Conservation (phyloP, 2,113 vertebrate genomes). For the Thalassarche chlororhynchos region DNA sequence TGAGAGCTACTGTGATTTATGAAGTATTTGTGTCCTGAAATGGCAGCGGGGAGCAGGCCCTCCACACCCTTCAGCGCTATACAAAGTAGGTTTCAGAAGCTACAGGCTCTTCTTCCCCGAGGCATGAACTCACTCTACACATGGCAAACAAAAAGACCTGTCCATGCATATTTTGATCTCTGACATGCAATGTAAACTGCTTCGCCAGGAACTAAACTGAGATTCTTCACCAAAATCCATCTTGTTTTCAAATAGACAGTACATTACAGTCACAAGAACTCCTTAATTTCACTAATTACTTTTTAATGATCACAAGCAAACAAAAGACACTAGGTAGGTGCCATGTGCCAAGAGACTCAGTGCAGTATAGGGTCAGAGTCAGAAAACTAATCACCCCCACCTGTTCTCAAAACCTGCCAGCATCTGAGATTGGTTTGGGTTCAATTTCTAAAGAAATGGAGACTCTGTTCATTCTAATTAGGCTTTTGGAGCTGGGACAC, state of each 20-base stretch:
- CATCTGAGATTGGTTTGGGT: not conserved
- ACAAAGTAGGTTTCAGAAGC: not conserved
- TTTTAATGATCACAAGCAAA: constrained; percentile 70
- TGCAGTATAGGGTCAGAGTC: constrained; percentile 1
- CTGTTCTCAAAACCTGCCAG: constrained; percentile 42
- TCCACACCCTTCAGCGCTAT: not conserved
- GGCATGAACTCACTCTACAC: not conserved
- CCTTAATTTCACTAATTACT: constrained; percentile 65
- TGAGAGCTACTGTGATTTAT: not conserved
- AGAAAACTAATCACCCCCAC: constrained; percentile 31
- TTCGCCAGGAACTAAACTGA: not conserved
- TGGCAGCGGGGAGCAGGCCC: not conserved
- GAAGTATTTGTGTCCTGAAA: not conserved
- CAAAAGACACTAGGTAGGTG: constrained; percentile 12
- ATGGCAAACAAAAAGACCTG: not conserved
- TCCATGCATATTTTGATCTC: not conserved
- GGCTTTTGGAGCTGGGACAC: constrained; percentile 20
- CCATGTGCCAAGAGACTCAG: constrained; percentile 1
- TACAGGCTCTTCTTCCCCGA: not conserved
- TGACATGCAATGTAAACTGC: not conserved
- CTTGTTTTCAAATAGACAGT: not conserved
- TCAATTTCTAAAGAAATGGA: constrained; percentile 27
- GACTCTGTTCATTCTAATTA: constrained; percentile 22
- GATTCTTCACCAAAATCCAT: not conserved
- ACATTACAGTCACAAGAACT: not conserved